Evolutionary conservation across 2,113 vertebrate species (phyloP).

Genomic region (Ascaphus truei): DNA sequence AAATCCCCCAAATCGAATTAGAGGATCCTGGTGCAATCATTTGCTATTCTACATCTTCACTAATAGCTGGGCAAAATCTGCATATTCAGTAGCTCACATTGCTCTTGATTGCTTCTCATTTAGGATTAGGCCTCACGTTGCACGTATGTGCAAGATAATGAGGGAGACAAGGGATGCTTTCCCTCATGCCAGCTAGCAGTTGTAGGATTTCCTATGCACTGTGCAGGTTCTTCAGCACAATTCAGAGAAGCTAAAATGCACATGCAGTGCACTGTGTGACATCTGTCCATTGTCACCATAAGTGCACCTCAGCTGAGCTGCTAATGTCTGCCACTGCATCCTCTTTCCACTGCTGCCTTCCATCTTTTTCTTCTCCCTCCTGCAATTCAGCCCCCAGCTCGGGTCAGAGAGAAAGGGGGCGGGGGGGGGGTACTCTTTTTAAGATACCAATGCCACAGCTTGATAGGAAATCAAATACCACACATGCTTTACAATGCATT

Average conservation of each 20-base stretch:
- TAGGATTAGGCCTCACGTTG: neutral
- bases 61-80: too few relatives aligned
- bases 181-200: neutral
- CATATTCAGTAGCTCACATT: neutral
- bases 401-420: neutral
- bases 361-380: conserved; percentile 1
- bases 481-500: neutral
- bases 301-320: neutral
- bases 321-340: conserved; percentile 9
- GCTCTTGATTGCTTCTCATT: neutral
- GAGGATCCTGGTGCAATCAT: neutral
- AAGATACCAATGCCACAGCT: neutral
- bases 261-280: neutral
- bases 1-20: neutral
- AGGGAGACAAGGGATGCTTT: neutral
- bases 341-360: neutral
- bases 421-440: neutral
- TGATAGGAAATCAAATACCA: neutral
- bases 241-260: neutral
- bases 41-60: neutral
- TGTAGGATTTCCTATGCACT: neutral
- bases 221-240: neutral
- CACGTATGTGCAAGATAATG: neutral
- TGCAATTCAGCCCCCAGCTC: conserved; percentile 16
- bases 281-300: neutral